Evolutionary conservation across 2,888 invertebrate species (phyloP).

Genomic region (Nephrotoma flavescens): DNA sequence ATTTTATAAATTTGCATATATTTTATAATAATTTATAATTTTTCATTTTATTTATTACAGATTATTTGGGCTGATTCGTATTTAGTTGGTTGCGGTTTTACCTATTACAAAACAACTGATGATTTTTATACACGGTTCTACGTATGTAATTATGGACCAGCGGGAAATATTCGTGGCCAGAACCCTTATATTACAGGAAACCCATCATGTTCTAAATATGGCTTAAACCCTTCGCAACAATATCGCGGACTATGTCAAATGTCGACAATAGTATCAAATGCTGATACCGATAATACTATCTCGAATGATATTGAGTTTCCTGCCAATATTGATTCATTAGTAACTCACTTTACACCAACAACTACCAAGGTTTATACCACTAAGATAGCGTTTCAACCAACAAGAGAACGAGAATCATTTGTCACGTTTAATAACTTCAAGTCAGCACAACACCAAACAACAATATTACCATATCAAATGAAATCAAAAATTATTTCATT

Average conservation of each 20-base stretch:
- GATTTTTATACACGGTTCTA: conserved; percentile 34
- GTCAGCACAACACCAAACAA: conserved; percentile 10
- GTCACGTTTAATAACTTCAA: background rate
- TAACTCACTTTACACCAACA: conserved; percentile 8
- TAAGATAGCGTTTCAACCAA: background rate
- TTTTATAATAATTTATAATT: background rate
- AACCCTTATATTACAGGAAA: conserved; percentile 61
- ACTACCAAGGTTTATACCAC: conserved; percentile 11
- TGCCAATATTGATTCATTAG: background rate
- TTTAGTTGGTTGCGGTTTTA: conserved; percentile 73
- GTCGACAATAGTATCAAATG: conserved; percentile 12
- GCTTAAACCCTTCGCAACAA: conserved; percentile 52
- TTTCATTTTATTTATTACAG: conserved; percentile 31
- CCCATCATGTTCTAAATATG: conserved; percentile 54
- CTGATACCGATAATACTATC: background rate
- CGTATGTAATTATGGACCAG: conserved; percentile 75
- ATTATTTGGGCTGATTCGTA: conserved; percentile 79
- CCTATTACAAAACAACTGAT: conserved; percentile 59
- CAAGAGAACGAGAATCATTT: too few species aligned
- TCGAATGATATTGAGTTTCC: background rate
- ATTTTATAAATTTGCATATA: background rate
- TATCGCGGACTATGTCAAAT: conserved; percentile 59
- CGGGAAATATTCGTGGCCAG: conserved; percentile 64
- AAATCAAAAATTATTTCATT: too few species aligned
- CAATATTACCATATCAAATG: background rate